Evolutionary conservation across 2,888 invertebrate species (phyloP), one percentile per base, ranked within the genome.

Genomic region (Allygus modestus): DNA sequence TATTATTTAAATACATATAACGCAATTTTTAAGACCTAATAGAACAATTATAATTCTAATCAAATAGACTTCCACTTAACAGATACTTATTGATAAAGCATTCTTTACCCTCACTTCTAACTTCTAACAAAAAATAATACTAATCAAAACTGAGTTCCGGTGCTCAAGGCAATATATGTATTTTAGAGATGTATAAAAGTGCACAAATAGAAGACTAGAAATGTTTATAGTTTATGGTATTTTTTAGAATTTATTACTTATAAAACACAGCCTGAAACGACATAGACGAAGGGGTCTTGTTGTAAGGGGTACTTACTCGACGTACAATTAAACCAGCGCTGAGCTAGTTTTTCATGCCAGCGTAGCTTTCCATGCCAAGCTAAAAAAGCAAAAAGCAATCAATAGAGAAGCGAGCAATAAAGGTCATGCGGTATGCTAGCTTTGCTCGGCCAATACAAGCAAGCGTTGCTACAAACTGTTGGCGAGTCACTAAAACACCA

Each of bases 351-450:
- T 41, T 83, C 83, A 83, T 83, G 83, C 83, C 83, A 83, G 73
- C 83, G 83, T 54, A 75, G 73, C 17, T 75, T 73, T 37, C 75
- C 75, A 83, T 83, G 83, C 83, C 33, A 51, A 20, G 83, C 83
- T 83, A 83, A 83, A 83, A 73, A 75, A 75, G 83, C 83, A 83
- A 75, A 75, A 75, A 83, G 79, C 79, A 4, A 58, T 79, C 79
- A 79, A 51, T 79, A 41, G 41, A 20, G 41, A 37, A 73, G 41
- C 43, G 17, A 41, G 73, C 73, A 41, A 33, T 41, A 12, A 23
- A 54, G 33, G 82, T 31, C 82, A 82, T 65, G 82, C 82, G 26
- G 61, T 43, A 23, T 17, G n/a, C 37, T 65, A 65, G 65, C 65
- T 28, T 28, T 28, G 65, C 31, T 31, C 65, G 0, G 65, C 65